Evolutionary conservation across 1,140 invertebrate species (phyloP).

Genomic region (Zaprionus africanus): DNA sequence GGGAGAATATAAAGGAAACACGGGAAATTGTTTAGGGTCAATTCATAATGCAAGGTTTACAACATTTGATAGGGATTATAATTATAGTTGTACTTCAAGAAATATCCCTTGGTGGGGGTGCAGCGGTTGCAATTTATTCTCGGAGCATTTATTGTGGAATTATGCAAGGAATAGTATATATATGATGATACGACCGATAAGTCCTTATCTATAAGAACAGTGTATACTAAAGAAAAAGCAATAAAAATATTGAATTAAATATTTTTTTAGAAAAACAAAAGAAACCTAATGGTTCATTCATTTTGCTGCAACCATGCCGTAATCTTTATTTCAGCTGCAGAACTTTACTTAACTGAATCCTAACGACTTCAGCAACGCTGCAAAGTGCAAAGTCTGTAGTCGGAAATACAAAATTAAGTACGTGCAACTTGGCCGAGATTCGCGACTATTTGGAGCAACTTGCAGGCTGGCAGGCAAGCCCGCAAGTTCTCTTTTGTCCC

Average conservation of each 20-base stretch:
- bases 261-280: not conserved
- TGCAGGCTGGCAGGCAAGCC: not conserved
- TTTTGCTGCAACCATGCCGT: not conserved
- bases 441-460: not conserved
- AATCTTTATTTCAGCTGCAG: not conserved
- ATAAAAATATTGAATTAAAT: not conserved
- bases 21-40: not conserved
- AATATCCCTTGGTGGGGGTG: constrained; percentile 7
- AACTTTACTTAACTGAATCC: constrained; percentile 1
- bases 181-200: not conserved
- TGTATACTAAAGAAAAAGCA: not conserved
- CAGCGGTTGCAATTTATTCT: not conserved
- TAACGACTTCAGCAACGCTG: not conserved
- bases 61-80: constrained; percentile 5
- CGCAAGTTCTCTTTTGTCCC: not conserved
- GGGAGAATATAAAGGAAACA: not conserved
- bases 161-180: not conserved
- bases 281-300: not conserved
- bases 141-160: not conserved
- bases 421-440: not conserved
- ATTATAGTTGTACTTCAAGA: not conserved
- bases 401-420: not conserved
- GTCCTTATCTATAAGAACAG: not conserved
- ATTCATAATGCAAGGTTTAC: constrained; percentile 1
- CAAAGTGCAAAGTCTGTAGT: not conserved